Evolutionary conservation across 1,140 invertebrate species (phyloP), one percentile per base, ranked within the genome.

Genomic region (Sarcophaga bullata): DNA sequence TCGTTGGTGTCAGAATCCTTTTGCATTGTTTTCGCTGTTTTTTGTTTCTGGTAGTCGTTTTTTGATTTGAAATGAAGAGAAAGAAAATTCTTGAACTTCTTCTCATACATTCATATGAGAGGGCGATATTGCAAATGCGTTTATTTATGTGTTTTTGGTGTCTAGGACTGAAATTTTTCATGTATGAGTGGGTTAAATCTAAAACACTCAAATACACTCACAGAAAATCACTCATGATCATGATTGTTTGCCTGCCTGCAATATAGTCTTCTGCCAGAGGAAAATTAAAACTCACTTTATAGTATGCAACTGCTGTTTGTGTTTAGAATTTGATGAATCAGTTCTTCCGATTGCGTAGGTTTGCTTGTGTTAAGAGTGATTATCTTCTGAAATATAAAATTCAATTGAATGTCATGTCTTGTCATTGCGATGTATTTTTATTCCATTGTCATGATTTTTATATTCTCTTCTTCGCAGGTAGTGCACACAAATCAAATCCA

Each of bases 111-210:
- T 37, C 25, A 37, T 37, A 37, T 37, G 25, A 37, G 25, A 37
- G 25, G 1, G 4, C 1, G 25, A 2, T 37, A 37, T 37, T 37
- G 25, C 25, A 4, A 37, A 37, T 37, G 25, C 25, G 8, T 58
- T 58, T 68, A 19, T 68, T 17, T 68, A 9, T 68, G 6, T 5
- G 62, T 68, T 17, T 19, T 7, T 3, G 6, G 6, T 19, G 6
- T 19, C 17, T 17, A 68, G 17, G n/a, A 11, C 5, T 6, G 19
- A 6, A 1, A 5, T 7, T 68, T 19, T 68, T n/a, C 8, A 19
- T 15, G 11, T 62, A n/a, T 68, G 62, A 68, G 11, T 68, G 62
- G 62, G n/a, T 68, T 68, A 68, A 68, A 17, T 68, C n/a, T 68
- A 8, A 19, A 17, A 19, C 17, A 68, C 62, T 19, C 17, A n/a